phyloP scores from a whole-genome alignment of 1,140 invertebrate species.

The Oscheius sp. region DNA sequence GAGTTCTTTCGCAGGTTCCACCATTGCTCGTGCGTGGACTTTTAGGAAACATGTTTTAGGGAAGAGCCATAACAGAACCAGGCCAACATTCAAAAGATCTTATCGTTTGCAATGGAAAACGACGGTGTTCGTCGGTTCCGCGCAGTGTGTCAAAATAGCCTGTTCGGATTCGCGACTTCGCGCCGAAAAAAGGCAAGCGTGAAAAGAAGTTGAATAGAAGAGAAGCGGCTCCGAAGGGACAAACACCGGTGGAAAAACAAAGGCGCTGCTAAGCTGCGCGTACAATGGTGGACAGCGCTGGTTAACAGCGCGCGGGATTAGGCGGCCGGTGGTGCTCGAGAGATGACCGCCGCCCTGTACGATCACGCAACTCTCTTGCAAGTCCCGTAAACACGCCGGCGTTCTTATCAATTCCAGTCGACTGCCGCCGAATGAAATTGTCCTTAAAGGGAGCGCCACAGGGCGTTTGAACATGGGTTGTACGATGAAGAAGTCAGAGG shows the following conservation, averaged over 20 bases:
- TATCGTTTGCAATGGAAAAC: too few relatives aligned
- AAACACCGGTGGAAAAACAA: constrained; percentile 6
- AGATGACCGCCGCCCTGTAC: not conserved
- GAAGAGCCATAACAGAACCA: too few relatives aligned
- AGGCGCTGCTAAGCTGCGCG: constrained; percentile 2
- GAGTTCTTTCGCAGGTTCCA: too few relatives aligned
- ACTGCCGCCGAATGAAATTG: too few relatives aligned
- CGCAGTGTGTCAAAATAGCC: constrained; percentile 11
- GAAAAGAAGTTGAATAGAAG: not conserved
- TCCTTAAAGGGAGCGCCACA: too few relatives aligned
- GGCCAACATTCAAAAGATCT: too few relatives aligned
- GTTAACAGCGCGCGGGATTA: constrained; percentile 1
- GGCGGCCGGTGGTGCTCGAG: not conserved
- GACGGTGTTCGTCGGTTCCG: too few relatives aligned
- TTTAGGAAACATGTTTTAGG: too few relatives aligned
- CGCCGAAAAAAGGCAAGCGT: not conserved
- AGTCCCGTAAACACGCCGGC: not conserved
- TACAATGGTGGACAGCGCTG: constrained; percentile 5
- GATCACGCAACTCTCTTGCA: not conserved
- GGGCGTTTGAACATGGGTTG: too few relatives aligned
- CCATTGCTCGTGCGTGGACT: too few relatives aligned
- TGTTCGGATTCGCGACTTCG: not conserved
- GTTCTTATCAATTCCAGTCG: not conserved
- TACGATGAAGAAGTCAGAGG: too few relatives aligned
- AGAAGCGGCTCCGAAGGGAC: not conserved